Conservation (phyloP, 92 coral and sea anemone species). For the Epizoanthus stellaris region DNA sequence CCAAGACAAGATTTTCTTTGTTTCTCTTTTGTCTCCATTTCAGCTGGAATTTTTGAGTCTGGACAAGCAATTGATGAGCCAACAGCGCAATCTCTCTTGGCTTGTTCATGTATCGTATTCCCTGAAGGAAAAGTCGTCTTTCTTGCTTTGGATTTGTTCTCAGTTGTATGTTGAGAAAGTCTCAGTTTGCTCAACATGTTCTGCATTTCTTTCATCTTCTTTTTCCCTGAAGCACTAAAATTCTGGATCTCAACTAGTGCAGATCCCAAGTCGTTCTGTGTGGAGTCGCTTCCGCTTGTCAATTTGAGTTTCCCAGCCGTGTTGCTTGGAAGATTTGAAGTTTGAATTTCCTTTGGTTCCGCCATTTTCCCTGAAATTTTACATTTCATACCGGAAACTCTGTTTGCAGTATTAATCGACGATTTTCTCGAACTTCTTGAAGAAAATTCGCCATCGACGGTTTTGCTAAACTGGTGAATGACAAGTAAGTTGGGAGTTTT, state of each 20-base stretch:
- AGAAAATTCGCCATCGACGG: too few relatives aligned
- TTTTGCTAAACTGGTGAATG: background rate
- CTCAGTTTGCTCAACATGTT: background rate
- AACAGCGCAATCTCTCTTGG: too few relatives aligned
- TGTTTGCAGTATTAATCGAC: background rate
- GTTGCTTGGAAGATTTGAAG: background rate
- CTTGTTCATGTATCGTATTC: too few relatives aligned
- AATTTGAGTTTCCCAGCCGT: background rate
- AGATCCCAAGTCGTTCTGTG: background rate
- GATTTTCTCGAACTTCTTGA: background rate
- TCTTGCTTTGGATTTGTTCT: too few relatives aligned
- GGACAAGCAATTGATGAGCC: too few relatives aligned
- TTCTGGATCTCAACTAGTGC: background rate
- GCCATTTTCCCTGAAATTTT: background rate
- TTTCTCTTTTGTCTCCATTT: conserved; percentile 33
- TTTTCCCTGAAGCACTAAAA: background rate
- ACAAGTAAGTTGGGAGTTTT: too few relatives aligned
- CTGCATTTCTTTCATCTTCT: background rate
- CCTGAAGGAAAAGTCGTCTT: too few relatives aligned
- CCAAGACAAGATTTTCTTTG: conserved; percentile 15
- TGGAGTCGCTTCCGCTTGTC: background rate
- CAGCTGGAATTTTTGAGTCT: background rate
- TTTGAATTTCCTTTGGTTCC: background rate
- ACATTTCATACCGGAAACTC: background rate
- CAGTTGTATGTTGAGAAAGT: too few relatives aligned